Percentiles rank a stretch among this genome's conserved stretches.
Evolutionary conservation across 2,797 vertebrate genomes (phyloP).

Genomic region (Catostomus latipinnis): DNA sequence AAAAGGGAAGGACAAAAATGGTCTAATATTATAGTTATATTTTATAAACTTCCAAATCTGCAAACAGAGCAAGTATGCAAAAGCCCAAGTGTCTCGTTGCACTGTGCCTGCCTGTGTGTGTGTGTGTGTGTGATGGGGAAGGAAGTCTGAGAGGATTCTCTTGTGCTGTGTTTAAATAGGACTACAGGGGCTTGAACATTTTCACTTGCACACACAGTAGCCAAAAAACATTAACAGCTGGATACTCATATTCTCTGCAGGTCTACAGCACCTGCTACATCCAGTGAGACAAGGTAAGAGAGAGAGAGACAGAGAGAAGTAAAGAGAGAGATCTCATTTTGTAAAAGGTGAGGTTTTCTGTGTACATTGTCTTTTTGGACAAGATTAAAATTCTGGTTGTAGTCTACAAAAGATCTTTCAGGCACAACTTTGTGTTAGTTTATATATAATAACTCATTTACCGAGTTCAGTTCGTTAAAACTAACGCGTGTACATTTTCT

Average conservation of each 20-base stretch:
- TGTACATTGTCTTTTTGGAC: conserved; percentile 5
- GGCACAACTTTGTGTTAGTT: background rate
- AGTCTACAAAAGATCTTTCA: conserved; percentile 30
- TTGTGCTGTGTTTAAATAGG: conserved; percentile 54
- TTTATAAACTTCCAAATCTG: conserved; percentile 62
- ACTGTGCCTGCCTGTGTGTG: conserved; percentile 15
- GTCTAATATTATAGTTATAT: conserved; percentile 54
- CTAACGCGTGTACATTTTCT: too few relatives aligned
- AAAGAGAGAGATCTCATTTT: conserved; percentile 23
- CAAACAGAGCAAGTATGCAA: conserved; percentile 56
- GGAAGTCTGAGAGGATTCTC: conserved; percentile 44
- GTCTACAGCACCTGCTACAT: conserved; percentile 54
- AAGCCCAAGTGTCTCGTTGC: conserved; percentile 50
- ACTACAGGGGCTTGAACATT: conserved; percentile 55
- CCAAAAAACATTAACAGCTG: conserved; percentile 70
- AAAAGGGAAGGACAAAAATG: conserved; percentile 50
- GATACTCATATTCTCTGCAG: conserved; percentile 58
- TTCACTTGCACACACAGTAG: conserved; percentile 24
- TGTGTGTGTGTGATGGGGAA: conserved; percentile 34
- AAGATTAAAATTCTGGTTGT: conserved; percentile 9
- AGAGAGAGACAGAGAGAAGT: background rate
- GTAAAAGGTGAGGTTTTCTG: conserved; percentile 41
- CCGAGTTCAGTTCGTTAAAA: background rate
- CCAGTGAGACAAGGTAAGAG: background rate
- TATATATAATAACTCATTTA: background rate